Conservation (phyloP, 1,140 invertebrate genomes). For the Colletes gigas region DNA sequence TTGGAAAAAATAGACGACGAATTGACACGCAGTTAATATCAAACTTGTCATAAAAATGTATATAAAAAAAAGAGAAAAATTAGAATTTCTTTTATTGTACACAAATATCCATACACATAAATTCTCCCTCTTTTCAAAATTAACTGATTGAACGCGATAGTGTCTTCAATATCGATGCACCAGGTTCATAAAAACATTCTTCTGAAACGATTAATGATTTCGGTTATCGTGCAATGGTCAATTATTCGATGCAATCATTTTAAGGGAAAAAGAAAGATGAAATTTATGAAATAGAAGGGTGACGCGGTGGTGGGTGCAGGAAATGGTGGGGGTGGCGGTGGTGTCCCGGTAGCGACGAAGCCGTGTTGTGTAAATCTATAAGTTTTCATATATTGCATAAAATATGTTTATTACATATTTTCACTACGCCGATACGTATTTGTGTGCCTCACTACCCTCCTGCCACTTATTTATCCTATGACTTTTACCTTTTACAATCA, state of each 20-base stretch:
- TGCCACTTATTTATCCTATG: slow-evolving; percentile 10
- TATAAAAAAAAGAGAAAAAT: no score
- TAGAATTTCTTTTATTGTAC: no score
- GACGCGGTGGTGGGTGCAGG: slow-evolving; percentile 2
- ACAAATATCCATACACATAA: no score
- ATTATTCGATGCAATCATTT: background rate
- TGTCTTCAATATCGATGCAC: background rate
- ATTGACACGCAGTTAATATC: no score
- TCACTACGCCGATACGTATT: slow-evolving; percentile 61
- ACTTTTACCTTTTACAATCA: slow-evolving; percentile 25
- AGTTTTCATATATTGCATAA: slow-evolving; percentile 65
- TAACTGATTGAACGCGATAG: background rate
- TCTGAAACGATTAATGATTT: background rate
- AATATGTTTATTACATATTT: slow-evolving; percentile 68
- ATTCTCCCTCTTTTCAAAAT: background rate
- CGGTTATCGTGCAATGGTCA: background rate
- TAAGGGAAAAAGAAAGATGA: background rate
- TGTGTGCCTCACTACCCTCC: slow-evolving; percentile 36
- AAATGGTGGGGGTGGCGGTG: slow-evolving; percentile 40
- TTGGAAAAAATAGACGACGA: no score
- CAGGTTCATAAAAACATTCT: background rate
- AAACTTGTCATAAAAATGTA: no score
- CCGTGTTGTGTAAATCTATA: slow-evolving; percentile 51
- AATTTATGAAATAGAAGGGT: background rate
- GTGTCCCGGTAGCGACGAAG: slow-evolving; percentile 24